Conservation (phyloP, 2,797 vertebrate species). For the Hemitrygon akajei region DNA sequence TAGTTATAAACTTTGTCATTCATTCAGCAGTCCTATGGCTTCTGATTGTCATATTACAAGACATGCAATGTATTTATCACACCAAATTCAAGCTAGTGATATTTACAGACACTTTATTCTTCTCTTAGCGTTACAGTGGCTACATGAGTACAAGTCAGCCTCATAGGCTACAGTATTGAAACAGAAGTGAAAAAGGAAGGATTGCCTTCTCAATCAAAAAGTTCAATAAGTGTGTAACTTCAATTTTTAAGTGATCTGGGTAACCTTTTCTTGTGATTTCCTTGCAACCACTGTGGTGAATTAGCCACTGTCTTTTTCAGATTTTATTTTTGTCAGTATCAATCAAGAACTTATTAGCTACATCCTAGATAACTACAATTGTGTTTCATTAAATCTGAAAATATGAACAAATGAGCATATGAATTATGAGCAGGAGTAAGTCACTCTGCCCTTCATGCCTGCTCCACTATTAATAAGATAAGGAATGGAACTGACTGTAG, state of each 20-base stretch:
- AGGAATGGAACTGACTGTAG: too few relatives aligned
- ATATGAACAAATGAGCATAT: too few relatives aligned
- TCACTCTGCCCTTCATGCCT: too few relatives aligned
- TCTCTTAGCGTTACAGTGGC: background rate
- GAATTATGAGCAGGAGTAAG: too few relatives aligned
- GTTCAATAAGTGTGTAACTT: background rate
- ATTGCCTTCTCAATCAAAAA: background rate
- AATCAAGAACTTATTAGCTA: background rate
- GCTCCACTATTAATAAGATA: too few relatives aligned
- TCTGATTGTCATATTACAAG: constrained; percentile 12
- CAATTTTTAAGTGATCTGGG: background rate
- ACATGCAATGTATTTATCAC: background rate
- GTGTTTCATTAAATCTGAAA: background rate
- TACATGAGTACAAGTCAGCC: background rate
- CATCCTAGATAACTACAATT: background rate
- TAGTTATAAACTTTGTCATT: background rate
- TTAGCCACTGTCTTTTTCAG: background rate
- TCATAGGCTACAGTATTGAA: background rate
- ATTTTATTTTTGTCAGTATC: background rate
- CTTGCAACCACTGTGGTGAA: background rate
- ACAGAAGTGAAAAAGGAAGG: too few relatives aligned
- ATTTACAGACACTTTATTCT: background rate
- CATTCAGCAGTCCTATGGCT: background rate
- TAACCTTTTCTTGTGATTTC: background rate
- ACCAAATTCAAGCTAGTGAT: background rate